phyloP scores from a whole-genome alignment of 2,113 vertebrate genomes.

The Carassius auratus region DNA sequence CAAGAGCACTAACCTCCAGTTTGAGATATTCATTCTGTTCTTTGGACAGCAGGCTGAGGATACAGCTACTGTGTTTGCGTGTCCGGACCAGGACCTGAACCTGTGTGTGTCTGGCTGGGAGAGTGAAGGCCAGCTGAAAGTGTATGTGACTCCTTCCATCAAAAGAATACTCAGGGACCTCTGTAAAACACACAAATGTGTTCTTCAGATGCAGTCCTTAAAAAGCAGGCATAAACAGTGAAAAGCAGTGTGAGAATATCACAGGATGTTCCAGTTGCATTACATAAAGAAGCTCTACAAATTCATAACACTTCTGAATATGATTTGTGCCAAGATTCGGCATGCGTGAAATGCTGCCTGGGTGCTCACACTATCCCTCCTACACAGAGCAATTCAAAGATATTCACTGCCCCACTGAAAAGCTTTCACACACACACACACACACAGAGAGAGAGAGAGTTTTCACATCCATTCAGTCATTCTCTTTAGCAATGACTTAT shows the following conservation, averaged over 20 bases:
- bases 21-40: constrained; percentile 82
- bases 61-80: constrained; percentile 78
- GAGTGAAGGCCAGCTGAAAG: constrained; percentile 72
- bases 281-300: constrained; percentile 30
- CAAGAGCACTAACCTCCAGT: constrained; percentile 78
- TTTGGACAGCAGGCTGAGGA: constrained; percentile 77
- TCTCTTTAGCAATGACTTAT: constrained; percentile 6
- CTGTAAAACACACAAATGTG: constrained; percentile 65
- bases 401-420: constrained; percentile 9
- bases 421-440: neutral
- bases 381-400: constrained; percentile 43
- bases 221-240: constrained; percentile 20
- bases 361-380: constrained; percentile 42
- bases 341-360: constrained; percentile 32
- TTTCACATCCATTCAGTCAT: constrained; percentile 19
- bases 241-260: constrained; percentile 13
- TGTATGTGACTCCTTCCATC: constrained; percentile 79
- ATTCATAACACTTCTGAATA: constrained; percentile 28
- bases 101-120: constrained; percentile 75
- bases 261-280: neutral
- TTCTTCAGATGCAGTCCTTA: constrained; percentile 8
- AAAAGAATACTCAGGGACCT: constrained; percentile 80
- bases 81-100: constrained; percentile 83
- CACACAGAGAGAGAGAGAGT: neutral
- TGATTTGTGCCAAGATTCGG: constrained; percentile 28